Conservation (phyloP, 2,888 invertebrate genomes). For the Aleiodes testaceus region DNA sequence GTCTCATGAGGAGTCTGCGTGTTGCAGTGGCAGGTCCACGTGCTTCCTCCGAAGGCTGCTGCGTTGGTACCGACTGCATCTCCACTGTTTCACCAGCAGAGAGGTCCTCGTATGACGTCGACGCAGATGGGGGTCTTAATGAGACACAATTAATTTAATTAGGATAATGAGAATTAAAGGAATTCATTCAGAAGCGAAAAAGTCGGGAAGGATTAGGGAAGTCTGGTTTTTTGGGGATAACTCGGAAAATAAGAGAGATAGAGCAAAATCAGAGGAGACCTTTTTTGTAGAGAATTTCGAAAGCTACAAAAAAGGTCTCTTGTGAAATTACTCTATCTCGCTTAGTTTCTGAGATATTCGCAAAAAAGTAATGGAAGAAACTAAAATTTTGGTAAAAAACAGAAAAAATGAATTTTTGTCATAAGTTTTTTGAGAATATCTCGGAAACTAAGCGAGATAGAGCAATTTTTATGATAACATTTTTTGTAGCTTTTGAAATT, state of each 20-base stretch:
- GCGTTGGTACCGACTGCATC: constrained; percentile 64
- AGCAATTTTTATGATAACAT: too few species aligned
- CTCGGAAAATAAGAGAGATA: neutral
- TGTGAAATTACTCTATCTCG: too few species aligned
- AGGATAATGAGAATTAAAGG: constrained; percentile 11
- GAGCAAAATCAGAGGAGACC: too few species aligned
- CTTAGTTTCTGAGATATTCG: too few species aligned
- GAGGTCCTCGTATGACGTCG: constrained; percentile 84
- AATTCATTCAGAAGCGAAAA: constrained; percentile 2
- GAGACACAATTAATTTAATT: constrained; percentile 33
- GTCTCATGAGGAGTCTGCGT: constrained; percentile 80
- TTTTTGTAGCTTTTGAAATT: too few species aligned
- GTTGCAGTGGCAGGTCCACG: constrained; percentile 67
- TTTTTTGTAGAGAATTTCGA: too few species aligned
- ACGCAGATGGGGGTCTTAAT: constrained; percentile 75
- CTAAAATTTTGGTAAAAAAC: too few species aligned
- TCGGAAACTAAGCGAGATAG: too few species aligned
- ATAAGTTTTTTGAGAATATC: too few species aligned
- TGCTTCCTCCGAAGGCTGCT: constrained; percentile 26
- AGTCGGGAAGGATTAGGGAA: neutral
- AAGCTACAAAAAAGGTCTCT: too few species aligned
- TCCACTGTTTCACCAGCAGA: constrained; percentile 75
- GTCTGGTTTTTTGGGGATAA: constrained; percentile 2
- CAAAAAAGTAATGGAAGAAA: too few species aligned
- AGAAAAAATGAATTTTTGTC: too few species aligned